Conservation (phyloP, 2,113 vertebrate species). For the Hemiprocne comata region DNA sequence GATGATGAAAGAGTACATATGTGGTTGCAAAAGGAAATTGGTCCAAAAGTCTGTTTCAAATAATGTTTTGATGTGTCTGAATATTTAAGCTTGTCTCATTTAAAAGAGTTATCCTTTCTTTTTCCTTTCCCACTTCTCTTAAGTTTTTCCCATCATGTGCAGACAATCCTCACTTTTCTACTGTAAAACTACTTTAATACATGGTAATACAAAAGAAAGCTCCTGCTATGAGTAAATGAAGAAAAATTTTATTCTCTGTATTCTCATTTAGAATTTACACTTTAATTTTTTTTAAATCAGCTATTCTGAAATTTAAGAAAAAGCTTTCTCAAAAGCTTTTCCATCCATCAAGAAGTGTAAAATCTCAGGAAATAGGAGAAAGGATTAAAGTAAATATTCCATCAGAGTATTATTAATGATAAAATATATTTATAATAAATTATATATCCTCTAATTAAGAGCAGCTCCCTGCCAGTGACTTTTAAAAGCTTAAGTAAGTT, state of each 20-base stretch:
- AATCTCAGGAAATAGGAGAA: background rate
- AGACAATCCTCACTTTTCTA: background rate
- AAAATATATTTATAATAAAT: background rate
- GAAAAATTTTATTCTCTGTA: background rate
- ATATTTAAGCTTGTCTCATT: slow-evolving; percentile 18
- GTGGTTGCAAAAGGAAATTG: background rate
- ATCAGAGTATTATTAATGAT: background rate
- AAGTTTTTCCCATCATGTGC: background rate
- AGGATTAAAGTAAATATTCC: background rate
- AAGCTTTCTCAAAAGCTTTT: background rate
- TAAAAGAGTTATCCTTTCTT: background rate
- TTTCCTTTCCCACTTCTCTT: background rate
- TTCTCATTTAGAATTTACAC: background rate
- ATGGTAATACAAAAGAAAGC: background rate
- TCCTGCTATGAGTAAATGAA: background rate
- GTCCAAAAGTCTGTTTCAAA: slow-evolving; percentile 38
- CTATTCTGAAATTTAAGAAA: background rate
- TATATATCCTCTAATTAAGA: background rate
- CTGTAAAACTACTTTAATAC: background rate
- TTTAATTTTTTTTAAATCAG: background rate
- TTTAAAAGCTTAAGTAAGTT: background rate
- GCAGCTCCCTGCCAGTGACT: background rate
- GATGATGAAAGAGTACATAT: background rate
- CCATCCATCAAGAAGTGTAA: background rate
- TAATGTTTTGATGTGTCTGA: background rate